These are phyloP conservation scores for Riparia riparia DNA, from an alignment of 2,113 vertebrate species.

Conservation along the genomic window DNA sequence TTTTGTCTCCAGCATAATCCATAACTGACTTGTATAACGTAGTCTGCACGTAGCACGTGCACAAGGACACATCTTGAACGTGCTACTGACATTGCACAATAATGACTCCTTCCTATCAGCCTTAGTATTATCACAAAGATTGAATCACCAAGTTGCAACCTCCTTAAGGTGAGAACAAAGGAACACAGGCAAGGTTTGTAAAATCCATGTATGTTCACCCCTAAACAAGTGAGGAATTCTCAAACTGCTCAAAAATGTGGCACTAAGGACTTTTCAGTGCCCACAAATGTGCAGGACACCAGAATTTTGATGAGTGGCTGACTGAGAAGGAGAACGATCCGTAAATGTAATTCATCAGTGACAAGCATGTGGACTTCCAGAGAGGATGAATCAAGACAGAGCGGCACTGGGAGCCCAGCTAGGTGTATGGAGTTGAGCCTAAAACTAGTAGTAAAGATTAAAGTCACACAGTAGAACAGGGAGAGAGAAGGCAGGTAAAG, in stretches of 20 bases:
- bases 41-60: not conserved
- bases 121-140: not conserved
- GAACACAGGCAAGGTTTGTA: not conserved
- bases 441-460: not conserved
- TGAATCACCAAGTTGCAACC: not conserved
- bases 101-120: not conserved
- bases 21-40: too few species aligned
- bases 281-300: not conserved
- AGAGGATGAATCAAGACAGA: not conserved
- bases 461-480: not conserved
- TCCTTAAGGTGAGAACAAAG: not conserved
- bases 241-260: not conserved
- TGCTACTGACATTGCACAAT: not conserved
- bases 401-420: not conserved
- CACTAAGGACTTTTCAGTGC: not conserved
- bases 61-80: not conserved
- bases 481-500: not conserved
- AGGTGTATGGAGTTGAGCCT: not conserved
- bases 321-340: not conserved
- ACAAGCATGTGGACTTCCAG: not conserved
- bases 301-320: fast-evolving
- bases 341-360: not conserved
- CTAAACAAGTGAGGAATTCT: not conserved
- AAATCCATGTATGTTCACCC: fast-evolving
- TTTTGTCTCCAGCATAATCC: not conserved